These are phyloP conservation scores for Gymnorhina tibicen DNA, from an alignment of 2,113 vertebrate species.

Conservation along the genomic window DNA sequence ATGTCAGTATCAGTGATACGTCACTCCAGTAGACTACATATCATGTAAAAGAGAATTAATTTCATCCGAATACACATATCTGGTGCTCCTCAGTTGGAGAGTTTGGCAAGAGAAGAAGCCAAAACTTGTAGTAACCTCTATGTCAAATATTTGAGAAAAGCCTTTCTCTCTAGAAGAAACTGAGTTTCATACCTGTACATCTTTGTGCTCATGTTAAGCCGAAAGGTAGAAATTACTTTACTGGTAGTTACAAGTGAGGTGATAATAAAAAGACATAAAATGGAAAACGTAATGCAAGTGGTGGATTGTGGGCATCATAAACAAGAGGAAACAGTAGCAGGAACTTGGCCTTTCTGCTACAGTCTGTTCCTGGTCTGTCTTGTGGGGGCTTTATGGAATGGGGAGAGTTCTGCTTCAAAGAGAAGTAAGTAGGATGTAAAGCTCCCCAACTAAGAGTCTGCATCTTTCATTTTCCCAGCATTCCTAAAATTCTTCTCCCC, in stretches of 20 bases:
- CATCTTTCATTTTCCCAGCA: constrained; percentile 51
- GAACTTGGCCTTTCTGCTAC: neutral
- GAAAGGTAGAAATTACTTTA: neutral
- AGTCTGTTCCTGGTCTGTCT: neutral
- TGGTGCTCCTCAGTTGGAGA: neutral
- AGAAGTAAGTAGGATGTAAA: neutral
- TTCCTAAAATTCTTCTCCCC: constrained; percentile 68
- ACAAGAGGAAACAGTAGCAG: neutral
- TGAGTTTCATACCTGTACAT: neutral
- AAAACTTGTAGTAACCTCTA: neutral
- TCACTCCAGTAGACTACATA: neutral
- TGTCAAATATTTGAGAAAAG: neutral
- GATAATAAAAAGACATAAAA: neutral
- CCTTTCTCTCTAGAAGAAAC: neutral
- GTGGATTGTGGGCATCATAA: neutral
- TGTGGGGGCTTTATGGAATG: neutral
- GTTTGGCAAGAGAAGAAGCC: neutral
- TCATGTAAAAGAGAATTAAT: neutral
- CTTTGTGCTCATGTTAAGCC: neutral
- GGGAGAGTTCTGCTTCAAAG: constrained; percentile 7
- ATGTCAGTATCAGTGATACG: neutral
- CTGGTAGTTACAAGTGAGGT: neutral
- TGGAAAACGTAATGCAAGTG: neutral
- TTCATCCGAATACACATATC: neutral
- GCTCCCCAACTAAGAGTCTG: neutral